Conservation (phyloP, 92 coral and sea anemone species). For the Pocillopora meandrina region DNA sequence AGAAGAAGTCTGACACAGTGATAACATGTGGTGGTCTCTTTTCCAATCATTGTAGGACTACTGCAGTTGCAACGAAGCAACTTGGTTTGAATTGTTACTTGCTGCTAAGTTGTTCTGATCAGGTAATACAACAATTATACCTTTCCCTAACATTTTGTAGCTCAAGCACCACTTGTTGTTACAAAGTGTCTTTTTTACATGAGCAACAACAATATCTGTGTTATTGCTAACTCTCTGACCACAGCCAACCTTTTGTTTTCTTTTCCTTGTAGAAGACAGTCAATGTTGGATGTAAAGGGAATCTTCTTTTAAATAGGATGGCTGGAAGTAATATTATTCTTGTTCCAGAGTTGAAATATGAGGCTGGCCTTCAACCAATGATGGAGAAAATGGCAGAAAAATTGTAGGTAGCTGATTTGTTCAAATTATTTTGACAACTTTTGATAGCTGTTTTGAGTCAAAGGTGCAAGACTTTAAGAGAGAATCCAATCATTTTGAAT, state of each 20-base stretch:
- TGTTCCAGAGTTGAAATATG: conserved; percentile 66
- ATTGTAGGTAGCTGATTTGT: conserved; percentile 23
- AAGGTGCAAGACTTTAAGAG: no score
- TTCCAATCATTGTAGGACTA: conserved; percentile 85
- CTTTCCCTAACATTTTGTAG: no score
- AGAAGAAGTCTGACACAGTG: conserved; percentile 69
- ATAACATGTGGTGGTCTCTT: conserved; percentile 84
- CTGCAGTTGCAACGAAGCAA: conserved; percentile 81
- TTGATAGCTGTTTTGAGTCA: no score
- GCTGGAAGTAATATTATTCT: conserved; percentile 69
- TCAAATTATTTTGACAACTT: not conserved
- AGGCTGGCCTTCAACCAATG: conserved; percentile 65
- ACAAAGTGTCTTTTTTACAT: no score
- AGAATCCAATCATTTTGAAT: no score
- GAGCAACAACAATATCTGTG: not conserved
- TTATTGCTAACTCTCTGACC: not conserved
- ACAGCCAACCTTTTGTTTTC: not conserved
- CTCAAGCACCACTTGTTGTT: no score
- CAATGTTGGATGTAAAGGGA: conserved; percentile 66
- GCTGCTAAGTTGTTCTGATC: conserved; percentile 60
- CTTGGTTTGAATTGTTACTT: conserved; percentile 76
- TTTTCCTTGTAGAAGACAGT: not conserved
- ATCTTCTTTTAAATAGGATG: conserved; percentile 73
- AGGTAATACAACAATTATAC: conserved; percentile 31
- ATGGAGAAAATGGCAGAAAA: conserved; percentile 84